Conservation (phyloP, 2,888 invertebrate genomes). For the Eupithecia exiguata region DNA sequence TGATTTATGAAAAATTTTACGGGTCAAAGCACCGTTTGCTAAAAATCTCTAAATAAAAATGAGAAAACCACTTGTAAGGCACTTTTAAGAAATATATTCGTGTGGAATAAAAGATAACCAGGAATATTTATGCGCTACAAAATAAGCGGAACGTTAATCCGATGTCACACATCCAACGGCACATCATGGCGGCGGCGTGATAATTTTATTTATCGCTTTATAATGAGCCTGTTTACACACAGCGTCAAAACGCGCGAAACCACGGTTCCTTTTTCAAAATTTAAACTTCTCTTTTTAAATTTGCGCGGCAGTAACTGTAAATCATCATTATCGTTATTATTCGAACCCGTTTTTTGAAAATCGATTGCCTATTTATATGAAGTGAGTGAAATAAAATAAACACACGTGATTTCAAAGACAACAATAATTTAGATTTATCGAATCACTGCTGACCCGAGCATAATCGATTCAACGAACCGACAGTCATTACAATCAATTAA, state of each 20-base stretch:
- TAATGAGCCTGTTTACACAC: conserved; percentile 78
- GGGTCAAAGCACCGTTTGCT: not conserved
- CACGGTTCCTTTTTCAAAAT: conserved; percentile 28
- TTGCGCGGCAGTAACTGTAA: conserved; percentile 24
- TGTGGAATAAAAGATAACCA: conserved; percentile 50
- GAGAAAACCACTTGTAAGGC: too few relatives aligned
- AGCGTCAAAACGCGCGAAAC: conserved; percentile 46
- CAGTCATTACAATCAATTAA: conserved; percentile 69
- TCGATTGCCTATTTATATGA: not conserved
- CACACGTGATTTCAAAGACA: conserved; percentile 18
- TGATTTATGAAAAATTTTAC: not conserved
- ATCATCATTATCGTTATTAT: conserved; percentile 27
- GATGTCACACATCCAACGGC: conserved; percentile 67
- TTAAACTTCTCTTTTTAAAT: conserved; percentile 19
- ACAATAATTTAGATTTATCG: conserved; percentile 40
- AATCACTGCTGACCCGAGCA: conserved; percentile 57
- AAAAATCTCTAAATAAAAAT: not conserved
- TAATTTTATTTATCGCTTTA: conserved; percentile 82
- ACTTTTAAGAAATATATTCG: conserved; percentile 7
- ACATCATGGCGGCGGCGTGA: conserved; percentile 72
- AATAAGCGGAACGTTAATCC: conserved; percentile 65
- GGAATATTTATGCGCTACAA: conserved; percentile 70
- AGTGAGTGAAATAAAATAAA: conserved; percentile 12
- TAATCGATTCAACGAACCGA: conserved; percentile 70
- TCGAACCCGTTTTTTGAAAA: conserved; percentile 3